Evolutionary conservation across 2,113 vertebrate genomes (phyloP), one percentile per base, ranked within the genome.

Genomic region (Coturnix japonica): DNA sequence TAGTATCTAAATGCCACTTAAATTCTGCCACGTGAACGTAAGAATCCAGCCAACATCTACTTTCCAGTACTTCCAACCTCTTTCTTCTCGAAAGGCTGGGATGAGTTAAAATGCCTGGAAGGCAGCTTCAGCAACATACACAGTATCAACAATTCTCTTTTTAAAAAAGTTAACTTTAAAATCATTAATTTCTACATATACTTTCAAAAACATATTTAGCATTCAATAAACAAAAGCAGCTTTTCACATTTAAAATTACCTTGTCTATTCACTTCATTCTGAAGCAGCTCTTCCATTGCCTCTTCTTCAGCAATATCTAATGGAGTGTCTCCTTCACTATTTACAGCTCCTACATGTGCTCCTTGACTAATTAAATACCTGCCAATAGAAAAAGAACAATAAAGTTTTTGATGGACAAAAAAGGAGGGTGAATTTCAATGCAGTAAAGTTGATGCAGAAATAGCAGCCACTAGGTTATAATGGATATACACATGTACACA

Each of bases 271-370:
- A 99, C 98, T 98, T 99, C 99, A 93, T 99, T 99, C 95, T 99
- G 98, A 97, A 99, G 98, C 60, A 99, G 98, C 94, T 99, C 99
- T 97, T 99, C 99, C 99, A 99, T 99, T 78, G 99, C 98, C 87
- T 99, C 99, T 86, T 99, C 99, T 93, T 99, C 99, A 43, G 99
- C 99, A 71, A 99, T 99, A 97, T 99, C 99, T 97, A 99, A 97
- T 59, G 99, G 99, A 16, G 99, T 99, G 90, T 99, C 99, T n/a
- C 99, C 99, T 97, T 99, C 99, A 95, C 99, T 99, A 97, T 99
- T 99, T 60, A 99, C 99, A 91, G 99, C 99, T 57, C 99, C 99
- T 81, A 99, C 99, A 92, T 95, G 98, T 64, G 99, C 99, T 94
- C 99, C 99, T 95, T 99, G 98, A 95, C 97, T 97, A 96, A 99